A percentile compares a stretch with the other conserved stretches of the same genome.
phyloP scores from a whole-genome alignment of 2,113 vertebrate genomes.

The Ovis canadensis region DNA sequence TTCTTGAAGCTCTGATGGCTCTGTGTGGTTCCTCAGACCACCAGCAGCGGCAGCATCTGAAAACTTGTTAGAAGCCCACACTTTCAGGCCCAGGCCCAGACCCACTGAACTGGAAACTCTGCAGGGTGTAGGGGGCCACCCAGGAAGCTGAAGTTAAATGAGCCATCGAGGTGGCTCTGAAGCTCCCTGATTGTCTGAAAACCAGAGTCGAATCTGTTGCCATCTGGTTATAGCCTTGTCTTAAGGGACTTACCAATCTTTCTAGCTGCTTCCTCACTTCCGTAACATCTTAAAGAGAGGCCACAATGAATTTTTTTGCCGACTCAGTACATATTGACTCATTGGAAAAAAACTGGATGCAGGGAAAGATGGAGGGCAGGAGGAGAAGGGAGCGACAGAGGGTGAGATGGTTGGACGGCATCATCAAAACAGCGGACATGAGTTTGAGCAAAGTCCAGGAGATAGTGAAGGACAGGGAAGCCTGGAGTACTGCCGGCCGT shows the following conservation, averaged over 20 bases:
- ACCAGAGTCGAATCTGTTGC: background rate
- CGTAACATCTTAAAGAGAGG: background rate
- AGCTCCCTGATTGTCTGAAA: background rate
- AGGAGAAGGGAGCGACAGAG: background rate
- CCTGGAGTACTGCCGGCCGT: rapidly evolving
- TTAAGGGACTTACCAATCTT: background rate
- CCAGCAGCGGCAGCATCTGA: background rate
- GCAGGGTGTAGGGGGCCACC: background rate
- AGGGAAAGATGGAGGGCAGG: background rate
- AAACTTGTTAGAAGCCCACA: background rate
- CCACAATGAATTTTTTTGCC: background rate
- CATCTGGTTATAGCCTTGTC: background rate
- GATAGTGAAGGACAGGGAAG: background rate
- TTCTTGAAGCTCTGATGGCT: background rate
- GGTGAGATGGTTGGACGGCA: background rate
- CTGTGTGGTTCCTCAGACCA: background rate
- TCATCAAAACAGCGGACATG: background rate
- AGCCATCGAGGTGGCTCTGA: background rate
- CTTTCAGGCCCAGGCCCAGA: background rate
- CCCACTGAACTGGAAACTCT: background rate
- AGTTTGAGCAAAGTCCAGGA: background rate
- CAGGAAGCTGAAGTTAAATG: background rate
- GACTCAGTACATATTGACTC: background rate
- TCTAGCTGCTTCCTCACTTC: background rate
- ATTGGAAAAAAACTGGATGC: background rate